Conservation (phyloP, 1,140 invertebrate genomes). For the Aphis craccivora region DNA sequence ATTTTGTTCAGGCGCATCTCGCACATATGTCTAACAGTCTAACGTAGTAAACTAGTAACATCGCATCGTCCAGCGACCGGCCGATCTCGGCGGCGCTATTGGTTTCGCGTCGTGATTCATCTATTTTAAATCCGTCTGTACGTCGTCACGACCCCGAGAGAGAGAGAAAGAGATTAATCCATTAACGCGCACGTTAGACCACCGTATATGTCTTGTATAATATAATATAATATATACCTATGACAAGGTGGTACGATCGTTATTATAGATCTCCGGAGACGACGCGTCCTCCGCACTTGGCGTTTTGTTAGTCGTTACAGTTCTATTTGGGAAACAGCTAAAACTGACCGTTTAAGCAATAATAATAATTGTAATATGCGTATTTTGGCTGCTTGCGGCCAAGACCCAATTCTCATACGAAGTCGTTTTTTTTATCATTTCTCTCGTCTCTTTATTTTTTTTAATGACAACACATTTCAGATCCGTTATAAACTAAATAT, state of each 20-base stretch:
- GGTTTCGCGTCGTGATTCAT: constrained; percentile 50
- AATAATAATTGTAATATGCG: constrained; percentile 12
- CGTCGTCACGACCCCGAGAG: constrained; percentile 29
- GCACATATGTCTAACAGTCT: too few species aligned
- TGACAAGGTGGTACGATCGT: background rate
- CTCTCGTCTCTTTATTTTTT: constrained; percentile 31
- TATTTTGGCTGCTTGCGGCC: constrained; percentile 25
- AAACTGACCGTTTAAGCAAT: constrained; percentile 37
- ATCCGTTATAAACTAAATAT: constrained; percentile 12
- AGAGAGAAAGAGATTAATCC: constrained; percentile 35
- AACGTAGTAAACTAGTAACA: too few species aligned
- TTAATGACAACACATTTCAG: constrained; percentile 21
- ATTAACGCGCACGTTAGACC: background rate
- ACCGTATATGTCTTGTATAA: background rate
- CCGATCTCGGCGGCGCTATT: background rate
- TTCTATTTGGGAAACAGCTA: constrained; percentile 24
- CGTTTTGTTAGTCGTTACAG: constrained; percentile 28
- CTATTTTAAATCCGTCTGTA: constrained; percentile 15
- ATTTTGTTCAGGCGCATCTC: background rate
- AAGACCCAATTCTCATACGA: constrained; percentile 57
- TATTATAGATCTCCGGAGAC: background rate
- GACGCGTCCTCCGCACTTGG: background rate
- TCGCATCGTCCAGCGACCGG: background rate
- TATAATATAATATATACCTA: background rate
- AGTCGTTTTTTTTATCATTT: constrained; percentile 28